Percentiles rank a stretch among this genome's conserved stretches.
Evolutionary conservation across 2,113 vertebrate genomes (phyloP).

Genomic region (Todiramphus chloris): DNA sequence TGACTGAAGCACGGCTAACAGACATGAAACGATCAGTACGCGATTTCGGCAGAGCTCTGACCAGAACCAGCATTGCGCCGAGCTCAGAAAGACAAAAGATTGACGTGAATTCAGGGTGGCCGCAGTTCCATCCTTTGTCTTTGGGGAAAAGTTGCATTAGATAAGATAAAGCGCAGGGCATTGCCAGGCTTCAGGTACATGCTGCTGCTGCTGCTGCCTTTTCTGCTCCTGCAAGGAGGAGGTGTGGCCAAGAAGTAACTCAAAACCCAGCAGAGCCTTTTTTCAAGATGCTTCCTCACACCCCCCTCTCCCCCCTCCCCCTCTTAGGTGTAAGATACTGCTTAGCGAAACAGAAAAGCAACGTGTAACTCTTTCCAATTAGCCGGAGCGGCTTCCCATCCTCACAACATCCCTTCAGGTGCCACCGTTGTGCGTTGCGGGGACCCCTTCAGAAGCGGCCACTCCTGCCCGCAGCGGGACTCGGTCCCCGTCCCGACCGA

Average conservation of each 20-base stretch:
- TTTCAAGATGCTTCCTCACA: background rate
- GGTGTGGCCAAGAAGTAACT: background rate
- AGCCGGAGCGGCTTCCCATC: background rate
- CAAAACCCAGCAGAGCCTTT: background rate
- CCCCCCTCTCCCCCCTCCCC: background rate
- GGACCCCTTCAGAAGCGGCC: background rate
- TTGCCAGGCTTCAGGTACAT: background rate
- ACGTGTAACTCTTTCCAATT: background rate
- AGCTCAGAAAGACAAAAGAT: background rate
- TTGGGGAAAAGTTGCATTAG: background rate
- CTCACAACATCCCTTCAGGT: background rate
- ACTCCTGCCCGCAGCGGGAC: background rate
- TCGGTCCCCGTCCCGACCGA: background rate
- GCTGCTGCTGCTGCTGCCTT: background rate
- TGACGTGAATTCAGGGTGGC: background rate
- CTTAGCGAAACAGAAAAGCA: background rate
- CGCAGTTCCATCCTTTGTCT: conserved; percentile 15
- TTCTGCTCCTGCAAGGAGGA: background rate
- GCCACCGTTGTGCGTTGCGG: background rate
- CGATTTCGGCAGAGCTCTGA: conserved; percentile 4
- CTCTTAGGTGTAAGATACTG: conserved; percentile 29
- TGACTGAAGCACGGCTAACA: background rate
- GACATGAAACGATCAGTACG: background rate
- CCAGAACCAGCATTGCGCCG: background rate
- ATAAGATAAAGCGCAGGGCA: background rate